These are phyloP conservation scores for Larimichthys crocea DNA, from an alignment of 2,113 vertebrate genomes.

Conservation along the genomic window DNA sequence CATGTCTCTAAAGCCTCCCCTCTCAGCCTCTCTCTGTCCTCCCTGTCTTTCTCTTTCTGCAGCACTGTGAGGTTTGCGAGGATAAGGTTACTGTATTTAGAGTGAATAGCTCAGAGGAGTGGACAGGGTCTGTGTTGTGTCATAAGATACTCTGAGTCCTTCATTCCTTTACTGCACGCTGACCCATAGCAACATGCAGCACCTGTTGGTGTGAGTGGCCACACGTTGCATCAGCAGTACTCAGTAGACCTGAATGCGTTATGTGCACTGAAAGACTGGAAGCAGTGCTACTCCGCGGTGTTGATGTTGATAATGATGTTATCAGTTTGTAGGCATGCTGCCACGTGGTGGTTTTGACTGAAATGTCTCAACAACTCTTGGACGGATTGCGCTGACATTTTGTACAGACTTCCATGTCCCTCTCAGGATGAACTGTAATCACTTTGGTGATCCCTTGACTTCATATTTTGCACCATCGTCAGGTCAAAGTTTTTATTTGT, in stretches of 20 bases:
- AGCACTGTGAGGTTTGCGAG: constrained; percentile 13
- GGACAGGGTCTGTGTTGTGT: constrained; percentile 58
- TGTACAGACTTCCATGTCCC: background rate
- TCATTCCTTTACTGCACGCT: constrained; percentile 30
- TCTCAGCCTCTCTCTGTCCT: constrained; percentile 7
- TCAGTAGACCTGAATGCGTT: background rate
- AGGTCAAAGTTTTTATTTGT: background rate
- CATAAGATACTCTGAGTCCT: constrained; percentile 46
- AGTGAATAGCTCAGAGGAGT: constrained; percentile 22
- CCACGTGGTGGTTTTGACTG: background rate
- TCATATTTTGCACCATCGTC: background rate
- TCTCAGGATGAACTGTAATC: background rate
- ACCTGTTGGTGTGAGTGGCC: constrained; percentile 24
- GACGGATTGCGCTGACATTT: background rate
- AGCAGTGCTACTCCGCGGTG: background rate
- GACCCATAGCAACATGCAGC: constrained; percentile 9
- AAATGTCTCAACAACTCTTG: background rate
- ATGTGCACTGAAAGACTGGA: constrained; percentile 13
- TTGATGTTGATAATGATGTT: constrained; percentile 3
- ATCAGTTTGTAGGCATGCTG: background rate
- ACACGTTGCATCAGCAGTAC: constrained; percentile 26
- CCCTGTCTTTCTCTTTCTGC: constrained; percentile 22
- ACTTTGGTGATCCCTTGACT: background rate
- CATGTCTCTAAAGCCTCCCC: constrained; percentile 14
- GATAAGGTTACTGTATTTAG: constrained; percentile 57